These are phyloP conservation scores for Poecilobothrus nobilitatus DNA, from an alignment of 2,888 invertebrate species.

Conservation along the genomic window DNA sequence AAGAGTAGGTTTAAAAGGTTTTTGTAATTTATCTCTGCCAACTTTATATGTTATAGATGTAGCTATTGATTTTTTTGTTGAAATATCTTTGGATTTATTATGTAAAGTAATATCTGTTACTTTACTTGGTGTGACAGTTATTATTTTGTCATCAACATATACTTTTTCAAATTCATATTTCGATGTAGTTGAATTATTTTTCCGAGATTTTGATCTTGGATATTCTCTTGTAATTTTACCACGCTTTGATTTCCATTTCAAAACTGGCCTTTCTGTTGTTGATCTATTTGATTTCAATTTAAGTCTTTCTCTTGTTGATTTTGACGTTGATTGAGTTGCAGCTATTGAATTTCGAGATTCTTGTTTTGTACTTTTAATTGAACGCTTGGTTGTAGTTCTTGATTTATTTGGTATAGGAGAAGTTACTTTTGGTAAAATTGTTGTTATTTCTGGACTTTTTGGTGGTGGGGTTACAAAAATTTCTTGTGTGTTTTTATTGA, in stretches of 20 bases:
- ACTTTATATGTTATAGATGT: conserved; percentile 50
- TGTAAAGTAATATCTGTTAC: conserved; percentile 22
- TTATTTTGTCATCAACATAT: conserved; percentile 21
- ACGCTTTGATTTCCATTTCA: conserved; percentile 40
- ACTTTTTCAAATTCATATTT: conserved; percentile 21
- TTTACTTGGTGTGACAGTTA: conserved; percentile 23
- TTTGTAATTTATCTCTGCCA: conserved; percentile 41
- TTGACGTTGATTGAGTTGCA: not conserved
- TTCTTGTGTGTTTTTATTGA: conserved; percentile 16
- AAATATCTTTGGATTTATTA: conserved; percentile 31
- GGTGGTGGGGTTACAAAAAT: conserved; percentile 15
- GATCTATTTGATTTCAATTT: conserved; percentile 16
- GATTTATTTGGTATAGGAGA: not conserved
- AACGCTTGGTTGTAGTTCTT: conserved; percentile 10
- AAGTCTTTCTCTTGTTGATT: conserved; percentile 9
- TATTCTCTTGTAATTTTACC: conserved; percentile 9
- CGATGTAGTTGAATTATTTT: conserved; percentile 20
- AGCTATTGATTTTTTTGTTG: conserved; percentile 46
- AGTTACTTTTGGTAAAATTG: conserved; percentile 14
- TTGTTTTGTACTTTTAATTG: not conserved
- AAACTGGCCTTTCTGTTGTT: conserved; percentile 33
- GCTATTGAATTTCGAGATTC: not conserved
- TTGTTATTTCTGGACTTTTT: conserved; percentile 11
- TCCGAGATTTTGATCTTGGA: conserved; percentile 20
- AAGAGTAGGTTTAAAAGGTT: conserved; percentile 28